These are phyloP conservation scores for Stigmatopora nigra DNA, from an alignment of 2,113 vertebrate genomes.

Conservation along the genomic window DNA sequence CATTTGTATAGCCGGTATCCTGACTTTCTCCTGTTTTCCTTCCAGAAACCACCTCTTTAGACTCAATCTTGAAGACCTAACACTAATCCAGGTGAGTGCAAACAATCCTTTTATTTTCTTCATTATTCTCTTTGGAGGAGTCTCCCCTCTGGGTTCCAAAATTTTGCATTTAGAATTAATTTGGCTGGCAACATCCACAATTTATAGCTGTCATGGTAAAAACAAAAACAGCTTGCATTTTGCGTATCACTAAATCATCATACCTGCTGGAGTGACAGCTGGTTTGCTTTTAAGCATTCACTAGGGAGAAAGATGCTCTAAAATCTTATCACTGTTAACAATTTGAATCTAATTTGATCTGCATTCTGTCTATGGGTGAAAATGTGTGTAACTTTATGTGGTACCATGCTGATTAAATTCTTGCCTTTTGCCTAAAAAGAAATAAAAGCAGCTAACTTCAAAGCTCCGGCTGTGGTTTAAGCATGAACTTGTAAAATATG, in stretches of 20 bases:
- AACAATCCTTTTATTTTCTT: conserved; percentile 13
- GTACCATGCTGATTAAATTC: not conserved
- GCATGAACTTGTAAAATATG: too few relatives aligned
- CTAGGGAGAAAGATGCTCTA: conserved; percentile 15
- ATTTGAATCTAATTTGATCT: conserved; percentile 27
- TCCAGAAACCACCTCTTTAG: conserved; percentile 91
- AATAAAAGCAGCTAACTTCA: conserved; percentile 2
- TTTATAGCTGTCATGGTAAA: conserved; percentile 36
- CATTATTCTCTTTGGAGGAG: conserved; percentile 2
- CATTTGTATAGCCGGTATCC: not conserved
- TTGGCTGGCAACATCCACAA: conserved; percentile 16
- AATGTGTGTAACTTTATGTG: not conserved
- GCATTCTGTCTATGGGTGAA: conserved; percentile 1
- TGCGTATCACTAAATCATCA: conserved; percentile 40
- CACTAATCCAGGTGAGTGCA: conserved; percentile 72
- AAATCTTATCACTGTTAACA: conserved; percentile 13
- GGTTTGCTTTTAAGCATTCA: conserved; percentile 2
- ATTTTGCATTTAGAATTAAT: not conserved
- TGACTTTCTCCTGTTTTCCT: conserved; percentile 19
- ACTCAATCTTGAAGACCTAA: conserved; percentile 81
- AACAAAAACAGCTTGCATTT: conserved; percentile 38
- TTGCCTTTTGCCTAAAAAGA: not conserved
- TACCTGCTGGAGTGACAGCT: conserved; percentile 14
- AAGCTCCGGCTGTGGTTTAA: not conserved
- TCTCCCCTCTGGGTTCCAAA: conserved; percentile 12